Percentiles rank a stretch among this genome's conserved stretches.
phyloP scores from a whole-genome alignment of 2,113 vertebrate genomes.

The Hymenochirus boettgeri region DNA sequence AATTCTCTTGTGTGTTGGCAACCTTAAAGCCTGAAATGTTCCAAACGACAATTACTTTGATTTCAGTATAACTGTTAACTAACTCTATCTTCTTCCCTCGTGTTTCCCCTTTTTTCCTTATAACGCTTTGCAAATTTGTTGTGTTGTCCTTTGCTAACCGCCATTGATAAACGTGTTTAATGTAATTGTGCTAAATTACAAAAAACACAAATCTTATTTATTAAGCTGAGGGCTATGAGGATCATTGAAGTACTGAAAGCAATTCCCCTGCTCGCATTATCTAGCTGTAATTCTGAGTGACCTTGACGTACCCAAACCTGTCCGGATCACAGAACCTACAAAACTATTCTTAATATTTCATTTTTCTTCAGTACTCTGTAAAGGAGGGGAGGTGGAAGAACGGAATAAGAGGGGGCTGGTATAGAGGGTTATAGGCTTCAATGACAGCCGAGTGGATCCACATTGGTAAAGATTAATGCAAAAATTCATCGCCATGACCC shows the following conservation, averaged over 20 bases:
- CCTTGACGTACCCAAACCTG: constrained; percentile 34
- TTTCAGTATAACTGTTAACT: too few species aligned
- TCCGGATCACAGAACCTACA: constrained; percentile 41
- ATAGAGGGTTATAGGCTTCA: constrained; percentile 61
- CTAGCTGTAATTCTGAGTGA: constrained; percentile 21
- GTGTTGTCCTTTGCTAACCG: too few species aligned
- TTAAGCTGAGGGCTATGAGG: constrained; percentile 11
- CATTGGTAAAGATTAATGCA: constrained; percentile 89
- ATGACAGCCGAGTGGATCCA: constrained; percentile 84
- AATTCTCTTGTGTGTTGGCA: too few species aligned
- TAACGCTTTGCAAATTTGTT: too few species aligned
- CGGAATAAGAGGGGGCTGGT: constrained; percentile 47
- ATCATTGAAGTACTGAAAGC: constrained; percentile 24
- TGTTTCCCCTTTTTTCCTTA: too few species aligned
- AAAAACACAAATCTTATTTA: constrained; percentile 16
- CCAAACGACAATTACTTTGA: too few species aligned
- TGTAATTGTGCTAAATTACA: constrained; percentile 7
- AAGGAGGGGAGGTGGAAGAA: constrained; percentile 34
- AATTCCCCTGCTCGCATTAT: constrained; percentile 37
- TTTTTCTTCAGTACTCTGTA: constrained; percentile 58
- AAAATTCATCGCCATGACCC: constrained; percentile 89
- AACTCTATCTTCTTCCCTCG: too few species aligned
- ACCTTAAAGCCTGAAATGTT: too few species aligned
- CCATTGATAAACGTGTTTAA: too few species aligned
- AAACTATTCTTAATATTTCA: constrained; percentile 67